phyloP scores from a whole-genome alignment of 2,113 vertebrate species.

The Gopherus evgoodei region DNA sequence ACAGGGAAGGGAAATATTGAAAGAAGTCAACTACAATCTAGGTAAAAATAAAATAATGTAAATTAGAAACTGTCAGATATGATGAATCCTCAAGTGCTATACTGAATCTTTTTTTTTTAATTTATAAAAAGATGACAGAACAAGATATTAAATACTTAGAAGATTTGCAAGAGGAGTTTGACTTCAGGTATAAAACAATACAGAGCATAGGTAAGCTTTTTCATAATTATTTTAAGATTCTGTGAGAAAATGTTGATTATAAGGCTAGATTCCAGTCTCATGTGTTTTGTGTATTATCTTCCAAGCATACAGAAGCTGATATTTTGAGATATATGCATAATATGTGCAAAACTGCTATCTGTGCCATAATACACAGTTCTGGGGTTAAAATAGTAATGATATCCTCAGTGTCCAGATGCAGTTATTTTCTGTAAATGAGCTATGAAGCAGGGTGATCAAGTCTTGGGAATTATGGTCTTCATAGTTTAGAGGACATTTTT shows the following conservation, averaged over 20 bases:
- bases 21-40: not conserved
- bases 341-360: not conserved
- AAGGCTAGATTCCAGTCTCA: not conserved
- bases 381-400: not conserved
- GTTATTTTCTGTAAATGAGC: not conserved
- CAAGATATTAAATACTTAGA: slow-evolving; percentile 96
- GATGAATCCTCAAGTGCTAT: not conserved
- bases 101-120: not conserved
- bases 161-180: slow-evolving; percentile 97
- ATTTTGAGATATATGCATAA: not conserved
- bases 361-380: not conserved
- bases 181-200: slow-evolving; percentile 96
- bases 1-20: not conserved
- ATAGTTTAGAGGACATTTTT: not conserved
- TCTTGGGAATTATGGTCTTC: not conserved
- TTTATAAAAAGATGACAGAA: slow-evolving; percentile 88
- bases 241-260: not conserved
- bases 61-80: not conserved
- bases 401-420: not conserved
- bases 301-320: not conserved
- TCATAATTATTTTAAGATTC: not conserved
- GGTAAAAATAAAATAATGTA: not conserved
- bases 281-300: not conserved
- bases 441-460: not conserved
- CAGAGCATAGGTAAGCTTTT: slow-evolving; percentile 90